A percentile compares a stretch with the other conserved stretches of the same genome.
These are phyloP conservation scores for Tetrax tetrax DNA, from an alignment of 2,113 vertebrate genomes.

Conservation along the genomic window DNA sequence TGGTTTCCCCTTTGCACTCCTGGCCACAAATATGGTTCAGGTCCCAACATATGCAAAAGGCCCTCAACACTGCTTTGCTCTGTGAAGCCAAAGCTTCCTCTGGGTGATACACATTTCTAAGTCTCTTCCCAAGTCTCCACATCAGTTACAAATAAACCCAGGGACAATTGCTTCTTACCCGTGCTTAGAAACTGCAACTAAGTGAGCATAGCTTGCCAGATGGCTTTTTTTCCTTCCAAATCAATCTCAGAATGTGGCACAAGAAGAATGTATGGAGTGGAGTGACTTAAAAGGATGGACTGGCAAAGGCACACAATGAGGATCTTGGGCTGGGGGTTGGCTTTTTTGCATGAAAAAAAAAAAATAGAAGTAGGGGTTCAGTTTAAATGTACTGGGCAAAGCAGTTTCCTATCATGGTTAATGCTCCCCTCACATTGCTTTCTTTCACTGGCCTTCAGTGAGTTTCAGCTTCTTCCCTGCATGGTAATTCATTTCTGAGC, in stretches of 20 bases:
- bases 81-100: not conserved
- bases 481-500: not conserved
- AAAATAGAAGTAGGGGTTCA: not conserved
- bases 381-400: not conserved
- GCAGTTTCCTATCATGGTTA: not conserved
- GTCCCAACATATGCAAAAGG: fast-evolving
- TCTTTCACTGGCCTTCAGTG: not conserved
- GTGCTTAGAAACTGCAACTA: not conserved
- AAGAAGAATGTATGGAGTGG: not conserved
- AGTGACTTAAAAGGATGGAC: not conserved
- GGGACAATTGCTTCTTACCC: not conserved
- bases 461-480: not conserved
- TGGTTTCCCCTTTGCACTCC: not conserved
- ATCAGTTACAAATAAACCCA: not conserved
- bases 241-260: not conserved
- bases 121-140: not conserved
- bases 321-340: not conserved
- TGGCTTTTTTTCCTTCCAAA: not conserved
- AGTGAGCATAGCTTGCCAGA: not conserved
- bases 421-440: fast-evolving
- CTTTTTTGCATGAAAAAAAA: not conserved
- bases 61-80: fast-evolving
- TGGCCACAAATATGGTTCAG: not conserved
- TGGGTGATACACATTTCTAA: not conserved
- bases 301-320: not conserved